Conservation (phyloP, 1,140 invertebrate genomes). For the Bombus pyrosoma region DNA sequence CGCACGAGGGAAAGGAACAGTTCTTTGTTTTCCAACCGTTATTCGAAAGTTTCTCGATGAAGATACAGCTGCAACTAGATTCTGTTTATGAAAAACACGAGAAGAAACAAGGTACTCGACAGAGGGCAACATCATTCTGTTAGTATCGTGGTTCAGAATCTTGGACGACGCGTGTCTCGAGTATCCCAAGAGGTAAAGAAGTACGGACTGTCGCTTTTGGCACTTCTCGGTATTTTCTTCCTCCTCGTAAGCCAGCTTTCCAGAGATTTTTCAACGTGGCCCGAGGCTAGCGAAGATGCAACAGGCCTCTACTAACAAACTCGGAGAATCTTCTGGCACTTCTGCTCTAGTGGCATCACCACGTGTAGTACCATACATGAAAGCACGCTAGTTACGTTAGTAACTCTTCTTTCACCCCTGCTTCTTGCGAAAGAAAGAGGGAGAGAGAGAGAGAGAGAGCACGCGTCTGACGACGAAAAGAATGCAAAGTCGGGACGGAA, state of each 20-base stretch:
- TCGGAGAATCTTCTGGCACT: slow-evolving; percentile 76
- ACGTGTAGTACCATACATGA: slow-evolving; percentile 80
- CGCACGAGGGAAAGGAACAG: not conserved
- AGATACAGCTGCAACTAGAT: no score
- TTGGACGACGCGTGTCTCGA: slow-evolving; percentile 49
- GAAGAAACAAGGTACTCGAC: not conserved
- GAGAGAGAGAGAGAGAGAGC: no score
- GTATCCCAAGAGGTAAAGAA: slow-evolving; percentile 46
- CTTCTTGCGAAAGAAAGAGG: slow-evolving; percentile 3
- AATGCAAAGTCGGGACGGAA: slow-evolving; percentile 34
- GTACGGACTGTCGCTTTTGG: slow-evolving; percentile 54
- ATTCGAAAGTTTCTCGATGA: not conserved
- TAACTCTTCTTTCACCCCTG: slow-evolving; percentile 56
- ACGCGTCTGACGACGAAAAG: slow-evolving; percentile 14
- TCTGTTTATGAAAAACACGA: not conserved
- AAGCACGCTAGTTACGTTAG: slow-evolving; percentile 77
- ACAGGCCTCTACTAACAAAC: slow-evolving; percentile 81
- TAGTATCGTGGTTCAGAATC: slow-evolving; percentile 47
- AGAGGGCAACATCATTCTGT: not conserved
- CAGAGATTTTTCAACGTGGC: slow-evolving; percentile 71
- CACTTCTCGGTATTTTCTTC: slow-evolving; percentile 60
- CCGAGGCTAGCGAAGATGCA: slow-evolving; percentile 77
- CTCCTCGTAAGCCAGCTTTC: slow-evolving; percentile 40
- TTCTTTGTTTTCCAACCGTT: not conserved
- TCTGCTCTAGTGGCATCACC: slow-evolving; percentile 78